A percentile compares a stretch with the other conserved stretches of the same genome.
phyloP scores from a whole-genome alignment of 2,888 invertebrate genomes.

The Hypena proboscidalis region DNA sequence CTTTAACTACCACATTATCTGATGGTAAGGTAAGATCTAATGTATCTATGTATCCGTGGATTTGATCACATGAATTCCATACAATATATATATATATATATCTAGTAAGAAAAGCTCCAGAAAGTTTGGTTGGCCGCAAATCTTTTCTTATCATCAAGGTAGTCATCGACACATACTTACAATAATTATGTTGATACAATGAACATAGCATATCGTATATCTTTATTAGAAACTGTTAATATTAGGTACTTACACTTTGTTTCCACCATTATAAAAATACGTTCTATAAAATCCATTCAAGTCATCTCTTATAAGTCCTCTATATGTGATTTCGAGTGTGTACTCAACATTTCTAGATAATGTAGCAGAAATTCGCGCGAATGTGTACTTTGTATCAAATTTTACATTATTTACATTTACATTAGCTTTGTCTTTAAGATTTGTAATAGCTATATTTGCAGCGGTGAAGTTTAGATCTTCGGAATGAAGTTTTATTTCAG shows the following conservation, averaged over 20 bases:
- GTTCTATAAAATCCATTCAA: slow-evolving; percentile 87
- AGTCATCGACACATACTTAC: no score
- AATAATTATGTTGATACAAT: no score
- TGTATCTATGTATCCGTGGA: no score
- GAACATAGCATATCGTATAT: no score
- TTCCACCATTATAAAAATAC: slow-evolving; percentile 79
- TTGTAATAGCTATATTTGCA: slow-evolving; percentile 50
- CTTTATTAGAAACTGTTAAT: no score
- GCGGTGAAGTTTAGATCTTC: slow-evolving; percentile 61
- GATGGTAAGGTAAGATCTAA: no score
- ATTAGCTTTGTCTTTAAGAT: slow-evolving; percentile 35
- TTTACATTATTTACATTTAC: slow-evolving; percentile 51
- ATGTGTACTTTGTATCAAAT: slow-evolving; percentile 71
- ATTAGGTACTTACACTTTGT: slow-evolving; percentile 73
- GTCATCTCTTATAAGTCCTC: slow-evolving; percentile 82
- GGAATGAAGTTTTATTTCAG: slow-evolving; percentile 73
- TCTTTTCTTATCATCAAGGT: no score
- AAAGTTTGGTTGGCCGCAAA: no score
- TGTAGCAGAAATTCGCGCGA: slow-evolving; percentile 68
- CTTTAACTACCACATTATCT: no score
- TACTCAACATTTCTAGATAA: slow-evolving; percentile 70
- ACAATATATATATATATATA: no score
- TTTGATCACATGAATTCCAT: no score
- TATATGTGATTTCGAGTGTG: slow-evolving; percentile 79
- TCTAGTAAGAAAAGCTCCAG: no score